These are phyloP conservation scores for Leptinotarsa haldemani DNA, from an alignment of 2,888 invertebrate species.

Conservation along the genomic window DNA sequence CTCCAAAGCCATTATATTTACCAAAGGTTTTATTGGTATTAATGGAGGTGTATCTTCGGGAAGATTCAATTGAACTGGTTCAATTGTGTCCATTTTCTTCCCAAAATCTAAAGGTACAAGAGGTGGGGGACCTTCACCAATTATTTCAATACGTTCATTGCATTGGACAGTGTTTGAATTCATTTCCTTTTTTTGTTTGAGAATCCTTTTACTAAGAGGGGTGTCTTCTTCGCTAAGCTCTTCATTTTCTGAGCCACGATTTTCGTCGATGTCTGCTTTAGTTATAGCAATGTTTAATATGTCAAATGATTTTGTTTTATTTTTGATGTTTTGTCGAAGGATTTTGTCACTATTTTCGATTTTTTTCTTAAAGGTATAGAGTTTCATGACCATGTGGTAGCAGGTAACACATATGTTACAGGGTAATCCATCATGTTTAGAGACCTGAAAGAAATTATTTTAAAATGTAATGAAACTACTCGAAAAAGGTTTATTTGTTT, in stretches of 20 bases:
- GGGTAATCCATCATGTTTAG: constrained; percentile 62
- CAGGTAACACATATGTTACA: constrained; percentile 63
- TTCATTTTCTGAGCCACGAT: constrained; percentile 34
- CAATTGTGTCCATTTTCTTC: constrained; percentile 31
- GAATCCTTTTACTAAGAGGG: constrained; percentile 44
- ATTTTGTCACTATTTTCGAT: constrained; percentile 61
- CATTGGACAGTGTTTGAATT: constrained; percentile 25
- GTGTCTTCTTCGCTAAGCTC: constrained; percentile 49
- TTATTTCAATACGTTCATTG: constrained; percentile 26
- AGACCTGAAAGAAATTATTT: constrained; percentile 53
- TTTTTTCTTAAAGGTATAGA: constrained; percentile 64
- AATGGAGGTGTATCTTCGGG: constrained; percentile 59
- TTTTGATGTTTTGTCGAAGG: constrained; percentile 54
- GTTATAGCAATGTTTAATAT: constrained; percentile 58
- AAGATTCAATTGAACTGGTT: constrained; percentile 42
- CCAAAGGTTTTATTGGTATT: constrained; percentile 58
- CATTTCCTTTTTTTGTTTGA: constrained; percentile 12
- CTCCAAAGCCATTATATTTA: constrained; percentile 44
- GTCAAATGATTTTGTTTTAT: constrained; percentile 50
- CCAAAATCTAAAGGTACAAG: constrained; percentile 55
- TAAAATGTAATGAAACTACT: neutral
- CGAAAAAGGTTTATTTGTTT: constrained; percentile 25
- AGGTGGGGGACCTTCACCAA: constrained; percentile 58
- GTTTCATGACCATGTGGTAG: constrained; percentile 62
- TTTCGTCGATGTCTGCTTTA: constrained; percentile 55